phyloP scores from a whole-genome alignment of 2,797 vertebrate genomes.

The Balearica regulorum region DNA sequence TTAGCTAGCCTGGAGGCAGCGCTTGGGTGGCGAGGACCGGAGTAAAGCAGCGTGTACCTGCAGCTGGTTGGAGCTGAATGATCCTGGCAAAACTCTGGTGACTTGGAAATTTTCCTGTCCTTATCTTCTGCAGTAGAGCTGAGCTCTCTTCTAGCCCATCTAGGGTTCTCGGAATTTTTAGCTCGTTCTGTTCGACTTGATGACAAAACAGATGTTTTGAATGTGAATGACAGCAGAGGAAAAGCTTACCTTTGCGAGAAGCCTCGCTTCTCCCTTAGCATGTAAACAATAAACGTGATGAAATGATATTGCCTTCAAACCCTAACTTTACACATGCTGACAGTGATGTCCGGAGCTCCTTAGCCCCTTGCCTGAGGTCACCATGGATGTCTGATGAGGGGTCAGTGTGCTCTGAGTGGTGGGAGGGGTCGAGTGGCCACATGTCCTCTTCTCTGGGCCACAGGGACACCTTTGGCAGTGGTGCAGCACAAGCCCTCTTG shows the following conservation, averaged over 20 bases:
- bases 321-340: accelerated
- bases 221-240: background rate
- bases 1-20: background rate
- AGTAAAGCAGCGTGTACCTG: background rate
- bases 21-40: background rate
- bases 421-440: accelerated
- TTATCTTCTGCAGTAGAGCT: background rate
- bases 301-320: background rate
- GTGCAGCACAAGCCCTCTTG: background rate
- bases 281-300: background rate
- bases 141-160: background rate
- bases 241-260: background rate
- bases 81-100: background rate
- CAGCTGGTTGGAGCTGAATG: background rate
- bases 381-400: accelerated
- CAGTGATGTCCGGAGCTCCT: background rate
- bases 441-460: background rate
- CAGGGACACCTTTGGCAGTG: accelerated
- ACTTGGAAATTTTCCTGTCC: background rate
- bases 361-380: background rate
- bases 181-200: background rate
- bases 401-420: background rate
- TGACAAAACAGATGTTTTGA: background rate
- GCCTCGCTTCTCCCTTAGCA: background rate
- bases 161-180: background rate